Evolutionary conservation across 2,797 vertebrate species (phyloP).

Genomic region (Calcarius lapponicus): DNA sequence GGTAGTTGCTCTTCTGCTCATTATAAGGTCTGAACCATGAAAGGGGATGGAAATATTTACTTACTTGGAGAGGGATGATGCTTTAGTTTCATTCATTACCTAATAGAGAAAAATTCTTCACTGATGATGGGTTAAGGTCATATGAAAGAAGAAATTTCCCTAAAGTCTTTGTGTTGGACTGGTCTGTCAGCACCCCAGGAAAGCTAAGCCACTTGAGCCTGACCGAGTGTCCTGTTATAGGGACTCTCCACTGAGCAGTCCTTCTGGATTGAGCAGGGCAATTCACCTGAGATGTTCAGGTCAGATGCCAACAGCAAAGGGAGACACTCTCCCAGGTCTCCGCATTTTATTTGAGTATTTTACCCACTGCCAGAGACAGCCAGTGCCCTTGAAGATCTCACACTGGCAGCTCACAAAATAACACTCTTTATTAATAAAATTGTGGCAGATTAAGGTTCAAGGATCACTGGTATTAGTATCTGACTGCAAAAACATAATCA

Average conservation of each 20-base stretch:
- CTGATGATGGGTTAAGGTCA: background rate
- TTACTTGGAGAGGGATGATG: background rate
- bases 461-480: background rate
- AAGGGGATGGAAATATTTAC: background rate
- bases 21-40: background rate
- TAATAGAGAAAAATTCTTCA: background rate
- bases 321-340: background rate
- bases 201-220: background rate
- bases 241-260: background rate
- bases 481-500: background rate
- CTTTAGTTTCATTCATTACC: background rate
- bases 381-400: no score
- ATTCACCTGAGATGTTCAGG: background rate
- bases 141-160: background rate
- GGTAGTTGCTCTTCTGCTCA: background rate
- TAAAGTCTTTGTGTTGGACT: background rate
- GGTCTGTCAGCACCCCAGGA: background rate
- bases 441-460: no score
- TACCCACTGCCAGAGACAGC: background rate
- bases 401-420: background rate
- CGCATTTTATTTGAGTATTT: background rate
- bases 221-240: background rate
- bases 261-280: accelerated
- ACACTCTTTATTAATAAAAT: background rate
- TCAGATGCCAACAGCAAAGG: background rate